A percentile compares a stretch with the other conserved stretches of the same genome.
phyloP scores from a whole-genome alignment of 2,113 vertebrate species.

The Lagopus muta region DNA sequence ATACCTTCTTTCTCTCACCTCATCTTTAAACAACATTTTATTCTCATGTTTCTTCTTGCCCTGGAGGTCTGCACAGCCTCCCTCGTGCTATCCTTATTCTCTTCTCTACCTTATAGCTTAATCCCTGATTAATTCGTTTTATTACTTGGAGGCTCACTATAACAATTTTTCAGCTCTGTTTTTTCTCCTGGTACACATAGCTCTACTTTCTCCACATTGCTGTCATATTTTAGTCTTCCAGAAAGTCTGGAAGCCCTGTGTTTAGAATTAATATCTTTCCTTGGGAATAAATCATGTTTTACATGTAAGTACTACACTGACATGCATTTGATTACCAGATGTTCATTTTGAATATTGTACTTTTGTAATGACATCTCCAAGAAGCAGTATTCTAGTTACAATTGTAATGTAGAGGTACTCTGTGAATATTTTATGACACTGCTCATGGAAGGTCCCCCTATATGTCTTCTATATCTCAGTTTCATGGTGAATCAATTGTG shows the following conservation, averaged over 20 bases:
- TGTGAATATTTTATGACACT: slow-evolving; percentile 62
- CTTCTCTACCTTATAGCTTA: slow-evolving; percentile 35
- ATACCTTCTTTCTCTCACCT: slow-evolving; percentile 27
- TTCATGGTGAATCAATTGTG: not conserved
- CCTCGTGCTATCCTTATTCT: slow-evolving; percentile 32
- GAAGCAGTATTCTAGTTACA: slow-evolving; percentile 37
- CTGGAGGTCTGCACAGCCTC: slow-evolving; percentile 22
- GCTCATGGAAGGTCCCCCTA: not conserved
- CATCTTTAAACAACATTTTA: slow-evolving; percentile 61
- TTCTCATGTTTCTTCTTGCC: slow-evolving; percentile 53
- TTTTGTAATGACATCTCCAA: slow-evolving; percentile 40
- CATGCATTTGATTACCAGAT: slow-evolving; percentile 66
- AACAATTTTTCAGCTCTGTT: slow-evolving; percentile 51
- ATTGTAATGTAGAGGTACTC: not conserved
- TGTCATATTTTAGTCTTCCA: slow-evolving; percentile 55
- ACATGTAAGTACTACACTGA: slow-evolving; percentile 45
- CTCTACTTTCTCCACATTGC: not conserved
- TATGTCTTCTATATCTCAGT: not conserved
- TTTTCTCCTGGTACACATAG: slow-evolving; percentile 49
- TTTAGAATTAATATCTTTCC: slow-evolving; percentile 65
- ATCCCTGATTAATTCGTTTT: slow-evolving; percentile 69
- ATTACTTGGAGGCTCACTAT: slow-evolving; percentile 40
- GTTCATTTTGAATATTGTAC: slow-evolving; percentile 58
- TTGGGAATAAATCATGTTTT: slow-evolving; percentile 64
- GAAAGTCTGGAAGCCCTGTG: slow-evolving; percentile 46